A percentile compares a stretch with the other conserved stretches of the same genome.
Conservation (phyloP, 2,888 invertebrate genomes). For the Cheilosia grossa region DNA sequence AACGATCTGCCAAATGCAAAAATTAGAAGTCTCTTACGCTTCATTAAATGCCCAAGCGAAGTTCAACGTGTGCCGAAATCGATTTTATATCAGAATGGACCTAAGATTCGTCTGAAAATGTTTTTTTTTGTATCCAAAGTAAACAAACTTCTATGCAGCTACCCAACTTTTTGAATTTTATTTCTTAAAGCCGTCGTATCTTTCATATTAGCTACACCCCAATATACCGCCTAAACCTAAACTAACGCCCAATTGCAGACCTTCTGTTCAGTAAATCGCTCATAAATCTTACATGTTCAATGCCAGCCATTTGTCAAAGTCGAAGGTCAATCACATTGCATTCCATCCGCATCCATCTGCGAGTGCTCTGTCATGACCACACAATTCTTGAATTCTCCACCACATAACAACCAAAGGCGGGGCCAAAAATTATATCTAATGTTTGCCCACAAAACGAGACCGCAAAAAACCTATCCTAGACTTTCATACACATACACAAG, state of each 20-base stretch:
- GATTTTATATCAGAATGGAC: no score
- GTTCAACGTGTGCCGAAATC: no score
- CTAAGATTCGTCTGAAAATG: no score
- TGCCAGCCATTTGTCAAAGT: neutral
- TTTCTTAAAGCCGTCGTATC: no score
- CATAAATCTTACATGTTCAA: neutral
- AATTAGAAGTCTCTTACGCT: no score
- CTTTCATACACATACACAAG: constrained; percentile 28
- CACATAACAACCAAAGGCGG: constrained; percentile 48
- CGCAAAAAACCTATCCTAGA: constrained; percentile 40
- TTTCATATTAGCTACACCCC: no score
- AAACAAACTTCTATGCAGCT: no score
- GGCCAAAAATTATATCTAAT: constrained; percentile 38
- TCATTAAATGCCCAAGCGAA: no score
- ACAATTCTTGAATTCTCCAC: constrained; percentile 20
- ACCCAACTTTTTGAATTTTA: no score
- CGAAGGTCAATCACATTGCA: neutral
- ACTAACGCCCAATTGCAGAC: neutral
- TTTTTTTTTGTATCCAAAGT: no score
- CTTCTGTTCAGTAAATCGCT: neutral
- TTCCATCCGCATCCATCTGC: neutral
- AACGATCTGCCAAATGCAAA: no score
- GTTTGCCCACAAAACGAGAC: constrained; percentile 52
- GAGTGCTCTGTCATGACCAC: constrained; percentile 22
- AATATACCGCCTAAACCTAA: neutral